Percentiles rank a stretch among this genome's conserved stretches.
These are phyloP conservation scores for Drosophila pseudotakahashii DNA, from an alignment of 2,888 invertebrate species.

Conservation along the genomic window DNA sequence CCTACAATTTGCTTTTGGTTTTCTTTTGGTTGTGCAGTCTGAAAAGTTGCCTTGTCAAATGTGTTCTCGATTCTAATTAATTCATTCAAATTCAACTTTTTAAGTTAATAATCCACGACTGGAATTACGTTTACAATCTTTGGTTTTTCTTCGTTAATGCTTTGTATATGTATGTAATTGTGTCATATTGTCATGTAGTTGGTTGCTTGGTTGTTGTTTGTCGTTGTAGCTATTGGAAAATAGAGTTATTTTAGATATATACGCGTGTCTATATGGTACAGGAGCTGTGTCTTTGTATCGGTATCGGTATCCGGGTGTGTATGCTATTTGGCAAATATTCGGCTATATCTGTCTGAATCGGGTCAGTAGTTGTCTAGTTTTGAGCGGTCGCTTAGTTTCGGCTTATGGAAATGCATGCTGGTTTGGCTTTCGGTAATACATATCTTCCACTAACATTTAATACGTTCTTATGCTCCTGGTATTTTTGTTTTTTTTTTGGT, in stretches of 20 bases:
- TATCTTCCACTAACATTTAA: constrained; percentile 44
- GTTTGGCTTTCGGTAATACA: constrained; percentile 60
- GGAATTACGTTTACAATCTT: constrained; percentile 19
- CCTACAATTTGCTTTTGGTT: constrained; percentile 49
- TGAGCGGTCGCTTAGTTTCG: constrained; percentile 42
- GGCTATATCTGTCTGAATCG: constrained; percentile 37
- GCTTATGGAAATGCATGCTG: constrained; percentile 75
- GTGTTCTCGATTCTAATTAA: constrained; percentile 37
- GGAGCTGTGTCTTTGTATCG: constrained; percentile 44
- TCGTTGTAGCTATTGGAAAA: constrained; percentile 64
- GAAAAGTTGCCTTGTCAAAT: constrained; percentile 66
- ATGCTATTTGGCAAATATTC: constrained; percentile 48
- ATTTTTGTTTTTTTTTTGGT: neutral
- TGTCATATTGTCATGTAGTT: constrained; percentile 75
- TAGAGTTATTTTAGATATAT: constrained; percentile 37
- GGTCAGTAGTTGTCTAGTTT: constrained; percentile 15
- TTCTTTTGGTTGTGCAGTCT: constrained; percentile 66
- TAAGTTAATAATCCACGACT: constrained; percentile 30
- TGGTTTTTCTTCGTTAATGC: constrained; percentile 28
- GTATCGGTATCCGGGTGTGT: constrained; percentile 20
- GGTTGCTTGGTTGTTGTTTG: constrained; percentile 51
- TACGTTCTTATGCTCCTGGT: constrained; percentile 38
- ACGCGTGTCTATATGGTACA: constrained; percentile 54
- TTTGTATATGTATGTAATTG: constrained; percentile 46
- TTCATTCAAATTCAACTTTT: constrained; percentile 46